phyloP scores from a whole-genome alignment of 2,113 vertebrate genomes.

The Tautogolabrus adspersus region DNA sequence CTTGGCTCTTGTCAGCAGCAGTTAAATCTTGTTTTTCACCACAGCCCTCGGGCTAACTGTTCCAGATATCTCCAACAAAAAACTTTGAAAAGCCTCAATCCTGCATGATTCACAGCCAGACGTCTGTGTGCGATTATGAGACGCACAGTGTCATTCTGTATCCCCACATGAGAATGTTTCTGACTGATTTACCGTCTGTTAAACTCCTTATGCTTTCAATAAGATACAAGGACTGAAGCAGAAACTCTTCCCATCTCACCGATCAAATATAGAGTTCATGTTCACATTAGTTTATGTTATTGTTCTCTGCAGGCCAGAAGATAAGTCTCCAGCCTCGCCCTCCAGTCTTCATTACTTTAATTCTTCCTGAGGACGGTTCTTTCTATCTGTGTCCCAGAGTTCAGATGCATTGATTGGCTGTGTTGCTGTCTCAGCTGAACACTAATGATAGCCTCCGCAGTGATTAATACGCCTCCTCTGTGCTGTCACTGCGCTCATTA shows the following conservation, averaged over 20 bases:
- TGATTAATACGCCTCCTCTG: slow-evolving; percentile 41
- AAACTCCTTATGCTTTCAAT: slow-evolving; percentile 20
- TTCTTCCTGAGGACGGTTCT: slow-evolving; percentile 16
- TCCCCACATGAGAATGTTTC: slow-evolving; percentile 12
- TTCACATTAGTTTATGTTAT: slow-evolving; percentile 9
- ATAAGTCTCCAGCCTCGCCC: neutral
- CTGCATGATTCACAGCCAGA: slow-evolving; percentile 39
- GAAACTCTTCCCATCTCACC: neutral
- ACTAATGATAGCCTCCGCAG: slow-evolving; percentile 23
- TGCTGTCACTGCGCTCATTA: slow-evolving; percentile 49
- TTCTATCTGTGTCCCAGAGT: neutral
- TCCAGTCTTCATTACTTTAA: slow-evolving; percentile 1
- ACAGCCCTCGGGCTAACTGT: neutral
- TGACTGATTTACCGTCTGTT: slow-evolving; percentile 26
- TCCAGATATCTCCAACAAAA: neutral
- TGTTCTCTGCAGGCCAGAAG: slow-evolving; percentile 1
- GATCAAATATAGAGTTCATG: neutral
- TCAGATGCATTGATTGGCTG: slow-evolving; percentile 16
- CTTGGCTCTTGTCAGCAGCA: slow-evolving; percentile 14
- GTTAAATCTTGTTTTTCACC: slow-evolving; percentile 33
- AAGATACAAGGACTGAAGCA: neutral
- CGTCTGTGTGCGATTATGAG: slow-evolving; percentile 29
- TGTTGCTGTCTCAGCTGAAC: slow-evolving; percentile 26
- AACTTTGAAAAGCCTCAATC: slow-evolving; percentile 11
- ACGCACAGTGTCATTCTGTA: slow-evolving; percentile 4